These are phyloP conservation scores for Indri indri DNA, from an alignment of 2,113 vertebrate species.

Conservation along the genomic window DNA sequence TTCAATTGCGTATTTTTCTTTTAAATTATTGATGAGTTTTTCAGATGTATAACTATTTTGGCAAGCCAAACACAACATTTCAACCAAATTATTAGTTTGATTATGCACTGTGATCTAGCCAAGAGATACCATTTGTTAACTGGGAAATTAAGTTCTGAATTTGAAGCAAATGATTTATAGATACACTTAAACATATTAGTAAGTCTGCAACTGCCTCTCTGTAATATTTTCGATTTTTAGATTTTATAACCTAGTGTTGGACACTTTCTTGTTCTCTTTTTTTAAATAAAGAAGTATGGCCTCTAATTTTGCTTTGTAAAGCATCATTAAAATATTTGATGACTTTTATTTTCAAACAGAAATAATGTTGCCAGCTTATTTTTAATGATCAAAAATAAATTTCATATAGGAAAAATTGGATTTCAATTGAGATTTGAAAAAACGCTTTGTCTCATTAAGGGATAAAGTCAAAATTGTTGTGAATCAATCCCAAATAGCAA, in stretches of 20 bases:
- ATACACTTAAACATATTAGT: neutral
- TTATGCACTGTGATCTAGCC: neutral
- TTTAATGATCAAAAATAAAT: conserved; percentile 33
- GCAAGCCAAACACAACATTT: neutral
- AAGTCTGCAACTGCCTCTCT: neutral
- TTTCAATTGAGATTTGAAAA: neutral
- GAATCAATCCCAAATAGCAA: neutral
- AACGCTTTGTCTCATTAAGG: neutral
- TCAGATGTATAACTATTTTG: neutral
- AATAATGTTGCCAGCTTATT: neutral
- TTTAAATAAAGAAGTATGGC: neutral
- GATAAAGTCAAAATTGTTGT: neutral
- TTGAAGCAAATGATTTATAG: neutral
- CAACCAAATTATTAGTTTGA: neutral
- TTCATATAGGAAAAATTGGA: conserved; percentile 8
- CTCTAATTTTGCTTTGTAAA: conserved; percentile 15
- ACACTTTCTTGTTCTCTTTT: neutral
- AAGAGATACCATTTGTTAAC: neutral
- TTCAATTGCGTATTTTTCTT: neutral
- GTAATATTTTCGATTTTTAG: neutral
- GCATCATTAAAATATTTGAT: conserved; percentile 12
- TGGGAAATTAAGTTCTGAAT: neutral
- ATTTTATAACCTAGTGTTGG: neutral
- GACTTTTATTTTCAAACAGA: neutral
- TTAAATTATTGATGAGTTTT: neutral